Evolutionary conservation across 2,113 vertebrate species (phyloP), one percentile per base, ranked within the genome.

Genomic region (Percopsis transmontana): DNA sequence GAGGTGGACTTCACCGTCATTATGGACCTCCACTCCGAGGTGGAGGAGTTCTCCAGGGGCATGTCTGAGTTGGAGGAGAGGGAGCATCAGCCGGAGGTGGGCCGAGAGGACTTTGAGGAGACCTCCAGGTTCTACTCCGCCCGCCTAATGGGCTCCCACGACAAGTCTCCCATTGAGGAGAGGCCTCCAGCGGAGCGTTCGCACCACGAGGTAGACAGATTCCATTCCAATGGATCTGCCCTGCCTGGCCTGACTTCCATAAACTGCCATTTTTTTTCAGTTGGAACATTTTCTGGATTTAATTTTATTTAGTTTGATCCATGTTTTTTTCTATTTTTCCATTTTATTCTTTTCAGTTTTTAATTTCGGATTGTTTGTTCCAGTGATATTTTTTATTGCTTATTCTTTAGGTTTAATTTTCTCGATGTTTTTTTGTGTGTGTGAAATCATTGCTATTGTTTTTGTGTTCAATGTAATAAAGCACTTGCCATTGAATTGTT

Each of bases 1-100:
- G 96, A 98, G 85, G 96, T 96, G 48, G 96, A 98, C 90, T 97
- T 98, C 91, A 96, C 95, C 0, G 91, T 95, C 62, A 91, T 97
- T 0, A 94, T 94, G 0, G 96, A 99, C 86, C 95, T 95, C 81
- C 95, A 96, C 0, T 85, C 92, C 0, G 94, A 94, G 40, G 76
- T 89, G 21, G 96, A 97, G 76, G 96, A 97, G 69, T 93, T 94
- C 85, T 92, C 95, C 38, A 91, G 90, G 67, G 94, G 93, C 74
- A 77, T 92, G 73, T 89, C 92, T 0, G 95, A 96, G 79, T 86
- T 92, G 3, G 95, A 94, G 50, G 83, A 85, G 60, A 70, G 72
- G 62, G 87, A 87, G 44, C 51, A 23, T 20, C 85, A 93, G 71
- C 92, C 94, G 0, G 95, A 98, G 72, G 92, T 97, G 6, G 94